Evolutionary conservation across 2,797 vertebrate genomes (phyloP).

Genomic region (Trachops cirrhosus): DNA sequence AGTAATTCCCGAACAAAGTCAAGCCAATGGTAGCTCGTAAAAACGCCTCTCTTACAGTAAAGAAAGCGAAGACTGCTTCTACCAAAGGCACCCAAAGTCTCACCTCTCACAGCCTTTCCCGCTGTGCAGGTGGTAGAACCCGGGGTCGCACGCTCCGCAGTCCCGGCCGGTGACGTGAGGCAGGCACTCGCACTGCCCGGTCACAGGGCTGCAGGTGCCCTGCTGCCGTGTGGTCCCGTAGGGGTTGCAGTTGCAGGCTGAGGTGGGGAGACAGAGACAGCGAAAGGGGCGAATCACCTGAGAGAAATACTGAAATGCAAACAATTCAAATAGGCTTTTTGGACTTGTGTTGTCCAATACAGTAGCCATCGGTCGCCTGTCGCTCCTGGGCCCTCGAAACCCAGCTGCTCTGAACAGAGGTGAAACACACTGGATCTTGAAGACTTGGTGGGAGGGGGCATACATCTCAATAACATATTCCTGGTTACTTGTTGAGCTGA

Average conservation of each 20-base stretch:
- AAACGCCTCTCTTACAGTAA: not conserved
- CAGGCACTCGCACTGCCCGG: constrained; percentile 93
- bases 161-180: constrained; percentile 90
- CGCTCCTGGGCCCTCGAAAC: not conserved
- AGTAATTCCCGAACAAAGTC: not conserved
- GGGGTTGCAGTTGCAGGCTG: constrained; percentile 91
- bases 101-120: constrained; percentile 92
- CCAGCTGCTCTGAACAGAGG: not conserved
- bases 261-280: not conserved
- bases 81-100: not conserved
- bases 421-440: not conserved
- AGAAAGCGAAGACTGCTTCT: not conserved
- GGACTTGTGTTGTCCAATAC: rapidly evolving
- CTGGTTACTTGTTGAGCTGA: not conserved
- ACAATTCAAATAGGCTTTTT: rapidly evolving
- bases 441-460: not conserved
- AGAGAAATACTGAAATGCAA: not conserved
- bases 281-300: not conserved
- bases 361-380: not conserved
- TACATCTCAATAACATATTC: not conserved
- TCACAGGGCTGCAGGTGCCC: constrained; percentile 89
- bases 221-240: constrained; percentile 87
- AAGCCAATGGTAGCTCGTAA: not conserved
- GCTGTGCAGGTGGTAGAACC: constrained; percentile 94
- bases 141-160: constrained; percentile 91